These are phyloP conservation scores for Entomyzon cyanotis DNA, from an alignment of 2,113 vertebrate species.

Conservation along the genomic window DNA sequence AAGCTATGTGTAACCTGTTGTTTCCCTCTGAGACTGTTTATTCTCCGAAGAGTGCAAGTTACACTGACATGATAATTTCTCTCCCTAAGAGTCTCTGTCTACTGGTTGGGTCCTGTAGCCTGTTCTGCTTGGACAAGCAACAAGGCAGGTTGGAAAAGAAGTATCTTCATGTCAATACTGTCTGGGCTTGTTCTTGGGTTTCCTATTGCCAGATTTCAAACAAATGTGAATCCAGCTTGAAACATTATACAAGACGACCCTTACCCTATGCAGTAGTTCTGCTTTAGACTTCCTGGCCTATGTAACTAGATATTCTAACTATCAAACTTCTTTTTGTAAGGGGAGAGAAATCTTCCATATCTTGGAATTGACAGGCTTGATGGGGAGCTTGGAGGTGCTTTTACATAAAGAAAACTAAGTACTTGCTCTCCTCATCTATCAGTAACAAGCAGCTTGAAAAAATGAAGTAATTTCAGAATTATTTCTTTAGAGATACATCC, in stretches of 20 bases:
- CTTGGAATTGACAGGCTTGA: neutral
- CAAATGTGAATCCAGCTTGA: neutral
- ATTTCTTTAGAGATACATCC: neutral
- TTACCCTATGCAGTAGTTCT: neutral
- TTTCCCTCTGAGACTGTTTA: neutral
- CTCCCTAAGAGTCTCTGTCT: neutral
- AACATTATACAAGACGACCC: neutral
- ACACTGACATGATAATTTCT: neutral
- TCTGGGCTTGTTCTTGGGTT: neutral
- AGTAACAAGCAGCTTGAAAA: neutral
- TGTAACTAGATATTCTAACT: neutral
- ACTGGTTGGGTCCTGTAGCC: rapidly evolving
- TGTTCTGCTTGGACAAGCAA: neutral
- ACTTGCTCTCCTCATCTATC: neutral
- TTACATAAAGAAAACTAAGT: neutral
- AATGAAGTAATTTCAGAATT: neutral
- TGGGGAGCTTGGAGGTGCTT: neutral
- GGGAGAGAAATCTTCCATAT: neutral
- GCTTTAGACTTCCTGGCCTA: neutral
- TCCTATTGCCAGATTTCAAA: neutral
- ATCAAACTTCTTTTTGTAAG: neutral
- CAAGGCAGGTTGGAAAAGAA: neutral
- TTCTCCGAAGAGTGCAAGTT: neutral
- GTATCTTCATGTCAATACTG: neutral
- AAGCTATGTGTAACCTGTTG: neutral